Percentiles rank a stretch among this genome's conserved stretches.
Evolutionary conservation across 2,113 vertebrate species (phyloP).

Genomic region (Archilochus colubris): DNA sequence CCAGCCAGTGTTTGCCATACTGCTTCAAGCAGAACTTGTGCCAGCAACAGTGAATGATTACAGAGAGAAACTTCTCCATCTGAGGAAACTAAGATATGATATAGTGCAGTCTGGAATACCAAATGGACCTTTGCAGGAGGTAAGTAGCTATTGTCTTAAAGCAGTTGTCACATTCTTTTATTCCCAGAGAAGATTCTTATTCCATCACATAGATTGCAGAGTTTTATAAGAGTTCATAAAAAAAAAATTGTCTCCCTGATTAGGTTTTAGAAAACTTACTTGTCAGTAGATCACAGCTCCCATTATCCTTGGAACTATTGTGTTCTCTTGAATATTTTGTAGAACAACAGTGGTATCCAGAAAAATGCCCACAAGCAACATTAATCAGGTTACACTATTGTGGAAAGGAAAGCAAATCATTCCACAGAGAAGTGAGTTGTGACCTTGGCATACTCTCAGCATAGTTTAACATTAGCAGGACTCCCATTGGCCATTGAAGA

Average conservation of each 20-base stretch:
- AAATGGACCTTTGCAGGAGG: conserved; percentile 85
- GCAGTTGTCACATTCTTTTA: neutral
- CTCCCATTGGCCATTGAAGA: neutral
- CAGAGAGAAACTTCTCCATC: conserved; percentile 93
- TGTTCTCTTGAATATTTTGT: neutral
- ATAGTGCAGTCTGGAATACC: conserved; percentile 80
- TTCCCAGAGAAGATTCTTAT: neutral
- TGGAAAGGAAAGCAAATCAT: neutral
- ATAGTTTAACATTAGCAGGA: neutral
- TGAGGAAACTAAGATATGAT: conserved; percentile 91
- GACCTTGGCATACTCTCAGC: neutral
- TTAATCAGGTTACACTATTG: neutral
- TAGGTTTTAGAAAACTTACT: neutral
- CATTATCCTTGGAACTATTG: neutral
- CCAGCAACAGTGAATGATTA: conserved; percentile 93
- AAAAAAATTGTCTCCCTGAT: neutral
- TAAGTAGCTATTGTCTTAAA: conserved; percentile 53
- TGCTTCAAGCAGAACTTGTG: conserved; percentile 91
- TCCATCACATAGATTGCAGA: neutral
- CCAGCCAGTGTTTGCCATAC: conserved; percentile 82
- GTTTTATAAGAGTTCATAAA: neutral
- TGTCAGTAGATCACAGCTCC: neutral
- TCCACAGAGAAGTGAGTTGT: neutral
- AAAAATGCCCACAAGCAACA: neutral
- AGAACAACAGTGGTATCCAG: neutral